Evolutionary conservation across 2,113 vertebrate species (phyloP).

Genomic region (Lepidothrix coronata): DNA sequence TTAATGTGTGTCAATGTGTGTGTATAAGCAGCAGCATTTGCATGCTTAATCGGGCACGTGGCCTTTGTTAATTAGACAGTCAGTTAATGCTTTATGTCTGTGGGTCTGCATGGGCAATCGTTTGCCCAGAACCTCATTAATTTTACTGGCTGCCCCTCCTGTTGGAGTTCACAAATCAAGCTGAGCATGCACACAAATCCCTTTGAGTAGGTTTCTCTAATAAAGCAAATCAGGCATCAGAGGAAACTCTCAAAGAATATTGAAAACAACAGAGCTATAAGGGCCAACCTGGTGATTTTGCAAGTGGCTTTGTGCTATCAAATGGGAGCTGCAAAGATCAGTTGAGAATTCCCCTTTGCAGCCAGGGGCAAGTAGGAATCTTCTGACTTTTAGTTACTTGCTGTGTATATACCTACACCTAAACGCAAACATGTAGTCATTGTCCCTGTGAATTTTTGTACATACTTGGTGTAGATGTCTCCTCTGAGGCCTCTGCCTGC

Average conservation of each 20-base stretch:
- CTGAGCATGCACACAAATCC: conserved; percentile 63
- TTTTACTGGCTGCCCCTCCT: conserved; percentile 67
- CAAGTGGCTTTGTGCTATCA: background rate
- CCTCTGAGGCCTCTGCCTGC: background rate
- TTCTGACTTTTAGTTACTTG: background rate
- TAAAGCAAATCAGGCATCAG: conserved; percentile 47
- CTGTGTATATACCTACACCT: background rate
- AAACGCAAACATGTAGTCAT: rapidly evolving
- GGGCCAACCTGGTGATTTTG: conserved; percentile 8
- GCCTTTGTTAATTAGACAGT: conserved; percentile 67
- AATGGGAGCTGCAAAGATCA: background rate
- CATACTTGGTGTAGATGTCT: background rate
- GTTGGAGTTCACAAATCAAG: conserved; percentile 68
- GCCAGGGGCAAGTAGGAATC: background rate
- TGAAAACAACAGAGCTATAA: conserved; percentile 6
- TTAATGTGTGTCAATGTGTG: conserved; percentile 36
- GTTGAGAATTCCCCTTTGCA: background rate
- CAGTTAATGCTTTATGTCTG: conserved; percentile 65
- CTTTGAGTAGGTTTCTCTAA: conserved; percentile 58
- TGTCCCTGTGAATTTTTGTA: background rate
- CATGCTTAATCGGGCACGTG: conserved; percentile 60
- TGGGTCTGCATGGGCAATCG: conserved; percentile 58
- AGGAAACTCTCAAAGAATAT: conserved; percentile 32
- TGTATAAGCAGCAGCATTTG: conserved; percentile 14
- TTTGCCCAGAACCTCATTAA: conserved; percentile 69